These are phyloP conservation scores for Brachylomia viminalis DNA, from an alignment of 2,888 invertebrate genomes.

Conservation along the genomic window DNA sequence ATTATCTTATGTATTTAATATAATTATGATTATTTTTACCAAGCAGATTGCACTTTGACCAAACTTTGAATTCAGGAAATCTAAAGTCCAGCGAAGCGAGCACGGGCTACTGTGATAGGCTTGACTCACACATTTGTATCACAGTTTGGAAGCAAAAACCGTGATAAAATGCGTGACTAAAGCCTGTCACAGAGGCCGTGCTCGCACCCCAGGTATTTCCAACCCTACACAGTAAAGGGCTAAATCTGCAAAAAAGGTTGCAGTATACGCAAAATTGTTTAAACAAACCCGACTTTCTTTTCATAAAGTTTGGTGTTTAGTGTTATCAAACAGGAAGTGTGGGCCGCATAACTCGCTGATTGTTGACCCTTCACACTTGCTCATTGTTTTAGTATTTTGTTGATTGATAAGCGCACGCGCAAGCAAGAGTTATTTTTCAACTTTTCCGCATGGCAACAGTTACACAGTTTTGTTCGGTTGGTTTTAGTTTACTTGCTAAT, in stretches of 20 bases:
- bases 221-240: not conserved
- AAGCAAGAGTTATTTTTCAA: slow-evolving; percentile 5
- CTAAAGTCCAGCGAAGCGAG: not conserved
- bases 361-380: slow-evolving; percentile 39
- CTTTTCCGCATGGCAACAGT: slow-evolving; percentile 43
- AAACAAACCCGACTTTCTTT: slow-evolving; percentile 17
- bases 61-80: not conserved
- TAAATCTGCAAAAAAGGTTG: not conserved
- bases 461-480: not conserved
- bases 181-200: no score
- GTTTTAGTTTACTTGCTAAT: not conserved
- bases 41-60: not conserved
- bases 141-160: no score
- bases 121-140: no score
- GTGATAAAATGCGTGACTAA: no score
- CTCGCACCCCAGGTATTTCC: no score
- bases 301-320: slow-evolving; percentile 9
- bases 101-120: no score
- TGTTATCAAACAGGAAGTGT: slow-evolving; percentile 53
- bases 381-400: slow-evolving; percentile 49
- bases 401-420: slow-evolving; percentile 50
- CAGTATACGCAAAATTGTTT: not conserved
- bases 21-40: no score
- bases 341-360: slow-evolving; percentile 37
- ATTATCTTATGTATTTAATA: no score